Conservation (phyloP, 1,140 invertebrate genomes). For the Ceratoteleas bidentatus region DNA sequence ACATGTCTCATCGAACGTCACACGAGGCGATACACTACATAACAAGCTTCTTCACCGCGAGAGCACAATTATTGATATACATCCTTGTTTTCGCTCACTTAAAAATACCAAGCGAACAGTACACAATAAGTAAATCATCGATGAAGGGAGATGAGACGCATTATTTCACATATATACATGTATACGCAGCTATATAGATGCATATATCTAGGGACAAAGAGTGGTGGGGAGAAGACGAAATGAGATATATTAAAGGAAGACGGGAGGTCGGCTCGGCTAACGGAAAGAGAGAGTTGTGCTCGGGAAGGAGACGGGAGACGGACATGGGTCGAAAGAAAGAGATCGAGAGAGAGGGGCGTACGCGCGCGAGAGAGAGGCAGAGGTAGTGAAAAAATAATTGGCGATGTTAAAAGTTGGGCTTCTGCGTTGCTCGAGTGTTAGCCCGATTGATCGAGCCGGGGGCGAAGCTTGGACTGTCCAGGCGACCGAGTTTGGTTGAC, state of each 20-base stretch:
- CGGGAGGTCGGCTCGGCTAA: conserved; percentile 15
- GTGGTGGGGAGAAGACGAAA: conserved; percentile 17
- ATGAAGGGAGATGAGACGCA: conserved; percentile 59
- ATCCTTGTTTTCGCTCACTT: conserved; percentile 57
- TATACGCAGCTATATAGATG: too few species aligned
- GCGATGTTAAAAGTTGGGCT: conserved; percentile 31
- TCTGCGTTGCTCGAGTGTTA: conserved; percentile 10
- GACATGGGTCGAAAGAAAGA: conserved; percentile 26
- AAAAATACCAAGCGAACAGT: conserved; percentile 60
- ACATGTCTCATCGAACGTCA: conserved; percentile 65
- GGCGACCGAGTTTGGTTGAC: conserved; percentile 1
- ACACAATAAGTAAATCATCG: conserved; percentile 65
- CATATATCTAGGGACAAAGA: conserved; percentile 43
- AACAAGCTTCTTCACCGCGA: conserved; percentile 57
- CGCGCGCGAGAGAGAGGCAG: conserved; percentile 10
- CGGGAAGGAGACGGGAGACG: conserved; percentile 22
- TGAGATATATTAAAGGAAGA: conserved; percentile 48
- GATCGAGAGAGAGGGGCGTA: conserved; percentile 4
- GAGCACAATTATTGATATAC: conserved; percentile 57
- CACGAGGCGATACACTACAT: conserved; percentile 61
- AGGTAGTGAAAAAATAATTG: conserved; percentile 17
- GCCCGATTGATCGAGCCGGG: not conserved
- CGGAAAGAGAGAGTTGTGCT: conserved; percentile 49
- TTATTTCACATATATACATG: conserved; percentile 61
- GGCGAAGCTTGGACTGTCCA: not conserved